phyloP scores from a whole-genome alignment of 2,888 invertebrate species.

The Drosophila neotestacea region DNA sequence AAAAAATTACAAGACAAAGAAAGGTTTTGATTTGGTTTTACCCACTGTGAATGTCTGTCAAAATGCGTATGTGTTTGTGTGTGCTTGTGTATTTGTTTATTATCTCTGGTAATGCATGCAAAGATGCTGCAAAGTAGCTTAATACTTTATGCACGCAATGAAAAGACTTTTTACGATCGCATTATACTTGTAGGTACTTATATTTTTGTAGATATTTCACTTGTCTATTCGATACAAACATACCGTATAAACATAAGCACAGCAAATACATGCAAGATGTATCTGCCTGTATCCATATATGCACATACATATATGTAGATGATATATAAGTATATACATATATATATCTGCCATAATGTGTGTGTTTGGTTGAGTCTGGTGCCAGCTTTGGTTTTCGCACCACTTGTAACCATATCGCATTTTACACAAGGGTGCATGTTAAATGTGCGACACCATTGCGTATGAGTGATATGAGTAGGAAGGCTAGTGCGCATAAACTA shows the following conservation, averaged over 20 bases:
- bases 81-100: constrained; percentile 68
- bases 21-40: background rate
- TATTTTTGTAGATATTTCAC: constrained; percentile 66
- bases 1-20: background rate
- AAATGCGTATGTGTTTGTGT: constrained; percentile 8
- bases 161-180: constrained; percentile 83
- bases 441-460: constrained; percentile 72
- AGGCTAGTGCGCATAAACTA: constrained; percentile 76
- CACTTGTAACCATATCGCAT: constrained; percentile 65
- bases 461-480: constrained; percentile 70
- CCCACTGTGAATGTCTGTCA: constrained; percentile 41
- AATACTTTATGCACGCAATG: constrained; percentile 82
- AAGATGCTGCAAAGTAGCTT: constrained; percentile 83
- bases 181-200: constrained; percentile 81
- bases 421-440: constrained; percentile 76
- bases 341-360: constrained; percentile 14
- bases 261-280: background rate
- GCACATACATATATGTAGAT: background rate
- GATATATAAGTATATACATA: background rate
- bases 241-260: constrained; percentile 15
- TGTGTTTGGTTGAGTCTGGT: constrained; percentile 18
- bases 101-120: constrained; percentile 79
- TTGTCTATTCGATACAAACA: constrained; percentile 64
- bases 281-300: constrained; percentile 6
- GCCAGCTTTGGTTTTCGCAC: constrained; percentile 31